A percentile compares a stretch with the other conserved stretches of the same genome.
Evolutionary conservation across 1,140 invertebrate species (phyloP).

Genomic region (Trichonephila clavata): DNA sequence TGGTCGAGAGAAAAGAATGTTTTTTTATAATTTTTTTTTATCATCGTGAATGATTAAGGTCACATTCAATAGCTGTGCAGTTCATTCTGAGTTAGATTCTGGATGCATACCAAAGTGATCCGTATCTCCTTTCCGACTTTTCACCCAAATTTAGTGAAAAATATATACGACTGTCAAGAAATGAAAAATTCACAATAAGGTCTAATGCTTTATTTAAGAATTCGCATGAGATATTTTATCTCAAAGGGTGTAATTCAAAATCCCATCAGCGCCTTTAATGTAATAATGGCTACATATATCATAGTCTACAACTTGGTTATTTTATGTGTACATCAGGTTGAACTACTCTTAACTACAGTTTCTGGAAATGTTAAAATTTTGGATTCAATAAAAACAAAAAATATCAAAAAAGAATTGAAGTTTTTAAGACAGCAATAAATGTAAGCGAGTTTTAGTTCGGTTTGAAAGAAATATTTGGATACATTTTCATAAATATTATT

Average conservation of each 20-base stretch:
- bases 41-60: conserved; percentile 1
- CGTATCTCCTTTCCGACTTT: neutral
- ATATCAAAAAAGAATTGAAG: too few relatives aligned
- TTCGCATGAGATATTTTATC: neutral
- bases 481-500: too few relatives aligned
- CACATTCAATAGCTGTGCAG: neutral
- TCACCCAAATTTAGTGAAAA: neutral
- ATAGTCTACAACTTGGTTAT: too few relatives aligned
- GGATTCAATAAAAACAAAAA: too few relatives aligned
- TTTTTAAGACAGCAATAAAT: too few relatives aligned
- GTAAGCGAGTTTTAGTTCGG: too few relatives aligned
- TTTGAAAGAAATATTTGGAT: too few relatives aligned
- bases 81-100: neutral
- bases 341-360: too few relatives aligned
- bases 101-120: neutral
- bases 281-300: neutral
- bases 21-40: conserved; percentile 7
- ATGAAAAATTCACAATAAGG: neutral
- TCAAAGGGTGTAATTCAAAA: neutral
- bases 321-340: too few relatives aligned
- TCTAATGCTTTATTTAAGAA: neutral
- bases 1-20: neutral
- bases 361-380: too few relatives aligned
- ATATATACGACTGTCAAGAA: neutral
- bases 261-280: neutral